Base-by-base conservation (phyloP, 2,797 vertebrate genomes). In the Prunella strophiata region DNA sequence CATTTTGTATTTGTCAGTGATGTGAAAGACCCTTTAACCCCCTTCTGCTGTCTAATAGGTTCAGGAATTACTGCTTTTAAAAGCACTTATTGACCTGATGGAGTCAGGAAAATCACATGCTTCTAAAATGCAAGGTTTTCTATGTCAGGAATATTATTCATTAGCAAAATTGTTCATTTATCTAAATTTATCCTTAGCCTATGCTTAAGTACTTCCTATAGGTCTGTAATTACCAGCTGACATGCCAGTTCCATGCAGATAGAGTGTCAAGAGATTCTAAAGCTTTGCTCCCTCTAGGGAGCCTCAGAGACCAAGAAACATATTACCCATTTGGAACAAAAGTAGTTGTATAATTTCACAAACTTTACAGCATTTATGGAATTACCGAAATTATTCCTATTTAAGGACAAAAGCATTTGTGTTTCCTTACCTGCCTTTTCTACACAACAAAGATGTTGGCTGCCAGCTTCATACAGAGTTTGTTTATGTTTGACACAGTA, bases 401-500 rank as follows among this genome's bases (percentile, higher is more conserved):
- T 91, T 91, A 91, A 73, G 47, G 82, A 86, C 85, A 84, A 81
- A 95, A 93, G 36, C 80, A 73, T 89, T 92, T 94, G 87, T 96
- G 77, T 97, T 95, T 95, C 92, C 85, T 97, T 96, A 96, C 95
- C 82, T 97, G 86, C 87, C 79, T 94, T 80, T 89, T 88, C 71
- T 85, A 59, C 91, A 95, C 91, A 97, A 97, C 94, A 97, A 97
- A 96, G 96, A 95, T 84, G 81, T 87, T 95, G 90, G 80, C 94
- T 96, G 87, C 95, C 67, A 70, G 74, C 94, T 97, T 88, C 83
- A 43, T 93, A 52, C 29, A 10, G 89, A 61, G 92, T 96, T 97
- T 98, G 91, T 98, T 98, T 97, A 89, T 91, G 79, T 97, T 98
- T 96, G 88, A 95, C 96, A 83, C 96, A 68, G 96, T 85, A 59